Evolutionary conservation across 2,888 invertebrate species (phyloP).

Genomic region (Ophion obscuratus): DNA sequence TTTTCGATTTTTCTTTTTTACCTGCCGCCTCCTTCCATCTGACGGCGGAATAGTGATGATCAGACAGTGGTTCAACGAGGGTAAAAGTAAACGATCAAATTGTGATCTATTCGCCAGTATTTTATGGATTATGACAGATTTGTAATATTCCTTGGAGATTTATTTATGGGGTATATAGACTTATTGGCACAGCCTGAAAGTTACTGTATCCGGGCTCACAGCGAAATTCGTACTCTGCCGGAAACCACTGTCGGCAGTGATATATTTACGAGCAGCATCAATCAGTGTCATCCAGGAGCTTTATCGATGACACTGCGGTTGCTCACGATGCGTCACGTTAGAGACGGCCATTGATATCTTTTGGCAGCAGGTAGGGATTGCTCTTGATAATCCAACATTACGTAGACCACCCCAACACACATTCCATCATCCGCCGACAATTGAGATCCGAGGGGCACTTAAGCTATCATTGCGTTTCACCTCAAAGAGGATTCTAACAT

Average conservation of each 20-base stretch:
- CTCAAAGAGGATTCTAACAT: neutral
- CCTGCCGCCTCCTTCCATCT: too few relatives aligned
- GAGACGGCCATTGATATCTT: constrained; percentile 46
- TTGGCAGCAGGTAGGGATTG: constrained; percentile 36
- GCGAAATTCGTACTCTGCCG: constrained; percentile 2
- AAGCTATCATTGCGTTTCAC: neutral
- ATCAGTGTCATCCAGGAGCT: constrained; percentile 56
- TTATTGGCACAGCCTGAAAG: constrained; percentile 49
- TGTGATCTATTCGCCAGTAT: constrained; percentile 4
- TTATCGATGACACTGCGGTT: constrained; percentile 59
- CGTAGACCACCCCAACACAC: neutral
- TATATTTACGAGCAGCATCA: constrained; percentile 61
- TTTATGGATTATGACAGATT: constrained; percentile 33
- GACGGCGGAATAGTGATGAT: neutral
- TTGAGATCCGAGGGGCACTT: neutral
- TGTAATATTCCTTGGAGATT: constrained; percentile 38
- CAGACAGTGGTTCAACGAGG: neutral
- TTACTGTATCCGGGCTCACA: neutral
- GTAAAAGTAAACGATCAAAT: neutral
- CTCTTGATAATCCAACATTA: constrained; percentile 18
- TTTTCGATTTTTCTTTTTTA: too few relatives aligned
- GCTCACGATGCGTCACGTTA: constrained; percentile 51
- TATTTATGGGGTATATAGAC: constrained; percentile 32
- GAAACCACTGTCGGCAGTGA: constrained; percentile 2
- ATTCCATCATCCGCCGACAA: neutral